Evolutionary conservation across 2,888 invertebrate genomes (phyloP), one percentile per base, ranked within the genome.

Genomic region (Eulithis prunata): DNA sequence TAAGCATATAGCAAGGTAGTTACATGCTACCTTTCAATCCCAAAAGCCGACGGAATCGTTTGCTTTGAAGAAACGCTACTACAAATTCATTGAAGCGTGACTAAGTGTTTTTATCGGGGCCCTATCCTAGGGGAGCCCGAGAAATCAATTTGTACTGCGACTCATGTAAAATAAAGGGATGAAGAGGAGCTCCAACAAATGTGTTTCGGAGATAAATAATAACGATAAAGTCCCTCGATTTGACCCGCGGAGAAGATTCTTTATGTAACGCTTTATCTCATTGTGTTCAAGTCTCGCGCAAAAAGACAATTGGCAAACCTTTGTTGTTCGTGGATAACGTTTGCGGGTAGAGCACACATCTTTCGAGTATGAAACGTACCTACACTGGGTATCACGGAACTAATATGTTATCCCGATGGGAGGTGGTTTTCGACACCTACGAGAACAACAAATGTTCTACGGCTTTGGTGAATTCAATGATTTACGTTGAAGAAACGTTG

Each of bases 171-270:
- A 85, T 85, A 83, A 84, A 84, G 76, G 80, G 78, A 81, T 83
- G 81, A 79, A 80, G 73, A 75, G 75, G 70, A 81, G 77, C 76
- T 79, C 69, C 75, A 76, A 80, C 79, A 84, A 84, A 85, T 86
- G 82, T 83, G 80, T 82, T 82, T 82, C 81, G 70, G 74, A 84
- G 82, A 86, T 85, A 86, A 87, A 87, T 86, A 85, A 85, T 85
- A 86, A 82, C 83, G 84, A 84, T 81, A 85, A 84, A 83, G 78
- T 78, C 80, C 81, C 78, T 80, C 85, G 75, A 83, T 85, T 86
- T 84, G 81, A 83, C 85, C 84, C 84, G 77, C 74, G 76, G 69
- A 54, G 54, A 78, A 81, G 75, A 81, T 83, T 82, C 79, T 82
- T 82, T 85, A 81, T 79, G 77, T 81, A 79, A 78, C 78, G 78